These are phyloP conservation scores for Pyralis farinalis DNA, from an alignment of 2,888 invertebrate species.

Conservation along the genomic window DNA sequence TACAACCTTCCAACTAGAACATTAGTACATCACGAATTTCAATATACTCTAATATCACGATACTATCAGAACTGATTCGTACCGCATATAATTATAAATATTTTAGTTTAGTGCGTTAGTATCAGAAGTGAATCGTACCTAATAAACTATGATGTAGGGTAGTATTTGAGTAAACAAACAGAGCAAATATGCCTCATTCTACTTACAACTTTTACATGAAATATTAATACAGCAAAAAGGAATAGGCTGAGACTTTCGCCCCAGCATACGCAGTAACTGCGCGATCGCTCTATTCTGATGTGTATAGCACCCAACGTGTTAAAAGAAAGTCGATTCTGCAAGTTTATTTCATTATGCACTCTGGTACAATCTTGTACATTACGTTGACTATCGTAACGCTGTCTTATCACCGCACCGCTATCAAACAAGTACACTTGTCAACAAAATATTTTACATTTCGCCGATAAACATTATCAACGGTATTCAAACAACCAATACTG, in stretches of 20 bases:
- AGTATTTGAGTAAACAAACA: not conserved
- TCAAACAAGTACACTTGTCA: constrained; percentile 47
- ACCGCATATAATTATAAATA: no score
- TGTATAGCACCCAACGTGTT: not conserved
- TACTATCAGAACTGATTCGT: no score
- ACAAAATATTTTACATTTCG: constrained; percentile 53
- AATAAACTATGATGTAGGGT: not conserved
- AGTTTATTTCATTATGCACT: no score
- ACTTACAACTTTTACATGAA: not conserved
- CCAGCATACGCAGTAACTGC: not conserved
- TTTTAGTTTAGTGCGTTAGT: no score
- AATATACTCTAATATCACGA: no score
- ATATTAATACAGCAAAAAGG: not conserved
- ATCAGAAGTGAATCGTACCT: not conserved
- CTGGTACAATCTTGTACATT: not conserved
- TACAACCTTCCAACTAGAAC: no score
- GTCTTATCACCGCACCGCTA: constrained; percentile 31
- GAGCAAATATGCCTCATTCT: not conserved
- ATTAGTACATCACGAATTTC: no score
- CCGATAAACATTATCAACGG: constrained; percentile 43
- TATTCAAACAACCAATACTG: constrained; percentile 26
- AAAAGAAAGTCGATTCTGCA: no score
- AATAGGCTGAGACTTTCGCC: not conserved
- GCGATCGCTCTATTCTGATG: not conserved
- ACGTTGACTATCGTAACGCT: constrained; percentile 11